These are phyloP conservation scores for Temnothorax unifasciatus DNA, from an alignment of 2,888 invertebrate genomes.

Conservation along the genomic window DNA sequence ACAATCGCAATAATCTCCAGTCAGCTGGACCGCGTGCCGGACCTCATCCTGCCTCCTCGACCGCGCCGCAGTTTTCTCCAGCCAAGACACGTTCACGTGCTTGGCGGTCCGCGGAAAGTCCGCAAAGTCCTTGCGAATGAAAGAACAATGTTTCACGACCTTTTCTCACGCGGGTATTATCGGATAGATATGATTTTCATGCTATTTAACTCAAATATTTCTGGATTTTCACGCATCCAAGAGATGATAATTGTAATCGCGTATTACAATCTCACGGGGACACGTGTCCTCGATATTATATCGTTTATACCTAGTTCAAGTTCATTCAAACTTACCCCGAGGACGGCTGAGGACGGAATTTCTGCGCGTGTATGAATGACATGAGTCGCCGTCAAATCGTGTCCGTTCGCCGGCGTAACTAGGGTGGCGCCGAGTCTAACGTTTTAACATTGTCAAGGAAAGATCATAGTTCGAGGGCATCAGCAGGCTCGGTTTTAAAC, in stretches of 20 bases:
- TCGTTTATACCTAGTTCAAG: slow-evolving; percentile 43
- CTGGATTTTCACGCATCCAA: not conserved
- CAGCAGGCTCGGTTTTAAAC: slow-evolving; percentile 60
- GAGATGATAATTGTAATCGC: not conserved
- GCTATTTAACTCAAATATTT: not conserved
- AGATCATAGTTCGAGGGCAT: not conserved
- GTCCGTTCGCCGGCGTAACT: slow-evolving; percentile 65
- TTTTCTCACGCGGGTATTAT: not conserved
- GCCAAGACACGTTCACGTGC: slow-evolving; percentile 82
- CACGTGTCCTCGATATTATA: not conserved
- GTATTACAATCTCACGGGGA: not conserved
- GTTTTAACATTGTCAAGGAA: slow-evolving; percentile 62
- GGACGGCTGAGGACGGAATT: slow-evolving; percentile 72
- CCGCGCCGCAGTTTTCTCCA: slow-evolving; percentile 72
- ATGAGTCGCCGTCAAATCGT: slow-evolving; percentile 73
- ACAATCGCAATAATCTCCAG: slow-evolving; percentile 79
- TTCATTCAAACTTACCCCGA: slow-evolving; percentile 77
- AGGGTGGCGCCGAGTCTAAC: slow-evolving; percentile 80
- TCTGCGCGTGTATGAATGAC: slow-evolving; percentile 77
- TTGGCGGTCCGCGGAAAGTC: slow-evolving; percentile 76
- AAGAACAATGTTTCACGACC: not conserved
- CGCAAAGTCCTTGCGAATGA: slow-evolving; percentile 69
- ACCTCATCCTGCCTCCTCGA: slow-evolving; percentile 68
- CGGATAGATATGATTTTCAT: no score
- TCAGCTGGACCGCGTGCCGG: slow-evolving; percentile 78